Base-by-base conservation (phyloP, 2,888 invertebrate species). In the Hoplodrina blanda region DNA sequence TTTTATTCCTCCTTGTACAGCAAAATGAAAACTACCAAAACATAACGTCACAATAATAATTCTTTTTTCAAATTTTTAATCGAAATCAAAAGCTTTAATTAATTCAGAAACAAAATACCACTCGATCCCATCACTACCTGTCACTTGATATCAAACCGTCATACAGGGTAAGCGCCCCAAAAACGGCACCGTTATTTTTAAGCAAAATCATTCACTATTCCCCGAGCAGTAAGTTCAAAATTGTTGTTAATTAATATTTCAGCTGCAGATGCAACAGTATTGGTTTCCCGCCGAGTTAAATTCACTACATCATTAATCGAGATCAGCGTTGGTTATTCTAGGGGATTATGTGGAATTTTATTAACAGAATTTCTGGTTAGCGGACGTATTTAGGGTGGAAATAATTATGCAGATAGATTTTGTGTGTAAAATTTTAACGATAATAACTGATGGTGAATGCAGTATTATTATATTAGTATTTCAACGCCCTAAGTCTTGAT, bases 231-330 rank as follows among this genome's bases (percentile, higher is more conserved):
- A 92, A 73, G 85, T 91, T 87, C 78, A 81, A 85, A 83, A 89
- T 88, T 89, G 75, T 78, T 78, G 81, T 76, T 70, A 76, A 75
- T 80, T 81, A 82, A 78, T 86, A 69, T 82, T 62, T 83, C 78
- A 80, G 86, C 84, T 88, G 80, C 90, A 90, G 89, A 91, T 93
- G 91, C 91, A 90, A 88, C 91, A 91, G 90, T 93, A 92, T 92
- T 90, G 91, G 89, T 91, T 90, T 89, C 84, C 87, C 85, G 85
- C 90, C 90, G 92, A 93, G 92, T 94, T 94, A 93, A 93, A 95
- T 94, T 95, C 92, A 89, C 91, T 89, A 89, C 91, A 89, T 92
- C 94, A 94, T 95, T 94, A 93, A 95, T 93, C 91, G 92, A 89
- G 89, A 90, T 92, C 91, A 89, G 89, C 85, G 87, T 87, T 90